These are phyloP conservation scores for Phyllotreta cruciferae DNA, from an alignment of 2,888 invertebrate species.

Conservation along the genomic window DNA sequence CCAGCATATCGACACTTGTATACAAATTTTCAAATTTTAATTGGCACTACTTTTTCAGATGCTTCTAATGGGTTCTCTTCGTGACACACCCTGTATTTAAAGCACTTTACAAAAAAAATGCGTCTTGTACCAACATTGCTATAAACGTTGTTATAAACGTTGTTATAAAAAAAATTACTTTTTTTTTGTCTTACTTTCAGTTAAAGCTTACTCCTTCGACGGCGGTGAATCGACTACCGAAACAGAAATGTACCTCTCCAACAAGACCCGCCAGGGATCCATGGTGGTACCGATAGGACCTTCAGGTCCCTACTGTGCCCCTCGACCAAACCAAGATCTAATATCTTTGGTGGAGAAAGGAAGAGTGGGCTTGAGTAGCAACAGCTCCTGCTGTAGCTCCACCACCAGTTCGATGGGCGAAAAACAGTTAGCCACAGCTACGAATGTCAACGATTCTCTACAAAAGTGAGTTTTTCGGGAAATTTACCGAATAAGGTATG, in stretches of 20 bases:
- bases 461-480: constrained; percentile 44
- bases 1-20: no score
- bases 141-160: no score
- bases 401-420: constrained; percentile 64
- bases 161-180: no score
- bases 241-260: constrained; percentile 65
- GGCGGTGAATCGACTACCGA: constrained; percentile 76
- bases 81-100: no score
- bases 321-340: constrained; percentile 51
- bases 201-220: constrained; percentile 69
- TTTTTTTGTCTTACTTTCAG: constrained; percentile 52
- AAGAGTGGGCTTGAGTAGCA: constrained; percentile 60
- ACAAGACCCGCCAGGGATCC: constrained; percentile 37
- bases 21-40: no score
- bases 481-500: neutral
- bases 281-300: constrained; percentile 55
- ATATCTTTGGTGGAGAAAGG: constrained; percentile 64
- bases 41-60: no score
- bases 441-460: constrained; percentile 51
- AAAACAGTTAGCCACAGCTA: constrained; percentile 49
- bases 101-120: no score
- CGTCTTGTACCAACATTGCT: no score
- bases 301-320: constrained; percentile 58
- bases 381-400: constrained; percentile 64
- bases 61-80: no score